phyloP scores from a whole-genome alignment of 1,140 invertebrate species.

The Danaus plexippus region DNA sequence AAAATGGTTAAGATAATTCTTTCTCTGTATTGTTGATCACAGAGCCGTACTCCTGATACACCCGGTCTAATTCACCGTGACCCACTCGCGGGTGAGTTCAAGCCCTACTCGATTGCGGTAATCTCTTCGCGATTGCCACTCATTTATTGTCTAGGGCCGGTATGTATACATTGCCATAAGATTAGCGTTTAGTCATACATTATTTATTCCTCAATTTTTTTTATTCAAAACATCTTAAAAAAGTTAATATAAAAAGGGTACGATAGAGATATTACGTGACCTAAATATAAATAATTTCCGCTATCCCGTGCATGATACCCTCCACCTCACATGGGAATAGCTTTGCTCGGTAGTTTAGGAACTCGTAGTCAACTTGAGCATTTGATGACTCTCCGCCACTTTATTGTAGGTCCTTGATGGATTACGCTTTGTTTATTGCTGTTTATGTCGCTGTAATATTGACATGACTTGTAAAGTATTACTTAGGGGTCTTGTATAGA shows the following conservation, averaged over 20 bases:
- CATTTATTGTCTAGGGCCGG: conserved; percentile 39
- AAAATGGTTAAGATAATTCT: no score
- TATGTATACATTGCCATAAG: not conserved
- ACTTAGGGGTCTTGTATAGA: no score
- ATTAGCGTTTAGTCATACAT: not conserved
- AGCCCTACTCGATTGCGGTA: conserved; percentile 37
- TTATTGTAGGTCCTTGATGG: conserved; percentile 10
- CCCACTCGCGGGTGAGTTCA: conserved; percentile 7
- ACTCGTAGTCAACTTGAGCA: conserved; percentile 19
- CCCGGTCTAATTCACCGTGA: conserved; percentile 8
- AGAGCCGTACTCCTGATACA: not conserved
- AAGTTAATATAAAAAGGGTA: not conserved
- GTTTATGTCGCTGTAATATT: conserved; percentile 9
- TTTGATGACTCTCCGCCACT: conserved; percentile 20
- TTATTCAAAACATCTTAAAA: not conserved
- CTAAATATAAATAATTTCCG: conserved; percentile 1
- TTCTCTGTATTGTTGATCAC: no score
- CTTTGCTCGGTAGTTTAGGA: conserved; percentile 21
- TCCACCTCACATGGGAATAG: conserved; percentile 21
- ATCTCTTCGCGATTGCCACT: conserved; percentile 47
- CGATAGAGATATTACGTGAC: conserved; percentile 1
- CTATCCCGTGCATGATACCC: not conserved
- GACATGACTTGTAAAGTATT: no score
- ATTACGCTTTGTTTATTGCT: conserved; percentile 18
- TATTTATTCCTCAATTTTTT: not conserved